Evolutionary conservation across 2,888 invertebrate species (phyloP).

Genomic region (Xanthorhoe spadicearia): DNA sequence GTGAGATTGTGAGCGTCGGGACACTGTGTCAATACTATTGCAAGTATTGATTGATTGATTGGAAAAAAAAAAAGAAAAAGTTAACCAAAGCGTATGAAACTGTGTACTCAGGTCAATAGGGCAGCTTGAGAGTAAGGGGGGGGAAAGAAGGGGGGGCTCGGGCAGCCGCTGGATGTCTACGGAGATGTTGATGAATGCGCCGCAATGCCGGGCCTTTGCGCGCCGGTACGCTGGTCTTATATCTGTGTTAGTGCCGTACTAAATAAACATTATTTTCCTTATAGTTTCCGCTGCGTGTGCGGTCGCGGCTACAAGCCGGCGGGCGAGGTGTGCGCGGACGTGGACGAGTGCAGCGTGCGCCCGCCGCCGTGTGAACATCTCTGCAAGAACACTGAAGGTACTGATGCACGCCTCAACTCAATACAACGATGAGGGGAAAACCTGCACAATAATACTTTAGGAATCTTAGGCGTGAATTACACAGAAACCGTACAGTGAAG

Average conservation of each 20-base stretch:
- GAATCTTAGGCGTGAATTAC: no score
- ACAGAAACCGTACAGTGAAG: no score
- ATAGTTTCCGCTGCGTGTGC: slow-evolving; percentile 90
- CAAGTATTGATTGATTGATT: no score
- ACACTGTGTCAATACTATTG: no score
- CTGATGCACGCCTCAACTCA: no score
- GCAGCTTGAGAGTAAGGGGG: slow-evolving; percentile 51
- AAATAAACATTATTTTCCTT: no score
- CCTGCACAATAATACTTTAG: no score
- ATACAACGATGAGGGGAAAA: no score
- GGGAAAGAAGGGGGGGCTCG: slow-evolving; percentile 41
- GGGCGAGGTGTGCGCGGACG: slow-evolving; percentile 89
- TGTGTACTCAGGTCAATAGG: slow-evolving; percentile 84
- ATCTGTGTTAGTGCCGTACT: no score
- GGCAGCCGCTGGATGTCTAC: slow-evolving; percentile 52
- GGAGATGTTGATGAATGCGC: slow-evolving; percentile 93
- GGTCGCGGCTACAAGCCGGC: slow-evolving; percentile 89
- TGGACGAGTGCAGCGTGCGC: slow-evolving; percentile 91
- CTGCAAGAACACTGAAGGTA: slow-evolving; percentile 89
- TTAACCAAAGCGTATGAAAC: slow-evolving; percentile 89
- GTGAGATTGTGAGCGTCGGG: no score
- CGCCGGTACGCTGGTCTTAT: slow-evolving; percentile 93
- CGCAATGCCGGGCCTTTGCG: slow-evolving; percentile 91
- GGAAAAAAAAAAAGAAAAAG: no score
- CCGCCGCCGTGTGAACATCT: slow-evolving; percentile 91